phyloP scores from a whole-genome alignment of 2,113 vertebrate genomes.

The Mugil cephalus region DNA sequence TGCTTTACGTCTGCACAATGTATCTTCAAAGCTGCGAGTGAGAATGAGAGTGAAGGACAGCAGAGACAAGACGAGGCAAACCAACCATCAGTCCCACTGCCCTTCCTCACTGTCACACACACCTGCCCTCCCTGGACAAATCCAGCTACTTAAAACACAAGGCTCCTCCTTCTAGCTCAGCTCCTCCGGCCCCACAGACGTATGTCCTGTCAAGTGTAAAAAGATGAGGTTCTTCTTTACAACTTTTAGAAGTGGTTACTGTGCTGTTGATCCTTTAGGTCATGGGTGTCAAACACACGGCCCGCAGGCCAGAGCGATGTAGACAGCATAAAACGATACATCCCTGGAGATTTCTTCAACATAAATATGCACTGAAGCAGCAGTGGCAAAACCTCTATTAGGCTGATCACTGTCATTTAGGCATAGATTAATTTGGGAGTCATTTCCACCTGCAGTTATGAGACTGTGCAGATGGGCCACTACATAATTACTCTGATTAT shows the following conservation, averaged over 20 bases:
- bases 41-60: constrained; percentile 43
- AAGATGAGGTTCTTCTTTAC: constrained; percentile 24
- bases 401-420: constrained; percentile 17
- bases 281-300: no score
- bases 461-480: no score
- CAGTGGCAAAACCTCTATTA: constrained; percentile 6
- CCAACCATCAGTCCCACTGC: constrained; percentile 59
- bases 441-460: no score
- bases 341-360: constrained; percentile 39
- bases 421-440: neutral
- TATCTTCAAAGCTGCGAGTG: constrained; percentile 28
- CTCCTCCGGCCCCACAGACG: constrained; percentile 38
- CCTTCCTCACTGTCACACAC: constrained; percentile 48
- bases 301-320: constrained; percentile 42
- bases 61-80: constrained; percentile 57
- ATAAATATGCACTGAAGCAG: constrained; percentile 25
- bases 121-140: constrained; percentile 48
- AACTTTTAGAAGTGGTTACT: constrained; percentile 45
- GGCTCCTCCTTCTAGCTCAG: constrained; percentile 40
- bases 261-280: constrained; percentile 39
- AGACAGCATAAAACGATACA: constrained; percentile 51
- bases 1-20: constrained; percentile 11
- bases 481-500: no score
- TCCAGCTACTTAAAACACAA: constrained; percentile 41
- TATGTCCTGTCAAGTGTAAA: constrained; percentile 30